Evolutionary conservation across 2,113 vertebrate genomes (phyloP).

Genomic region (Catharus minimus): DNA sequence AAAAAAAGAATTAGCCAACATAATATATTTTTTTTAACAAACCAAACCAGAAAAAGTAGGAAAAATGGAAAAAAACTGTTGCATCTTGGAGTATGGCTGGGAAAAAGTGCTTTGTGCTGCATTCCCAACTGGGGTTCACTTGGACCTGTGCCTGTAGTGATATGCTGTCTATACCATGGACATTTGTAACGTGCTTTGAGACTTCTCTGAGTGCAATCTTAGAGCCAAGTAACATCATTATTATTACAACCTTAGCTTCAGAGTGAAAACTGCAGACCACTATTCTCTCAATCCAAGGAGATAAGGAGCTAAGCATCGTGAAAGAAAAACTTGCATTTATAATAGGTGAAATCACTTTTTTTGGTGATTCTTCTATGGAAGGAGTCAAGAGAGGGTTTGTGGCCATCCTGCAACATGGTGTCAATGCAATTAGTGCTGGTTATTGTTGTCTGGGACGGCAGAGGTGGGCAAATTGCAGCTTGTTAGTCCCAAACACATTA

Average conservation of each 20-base stretch:
- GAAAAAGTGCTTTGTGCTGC: not conserved
- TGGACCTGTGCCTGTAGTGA: not conserved
- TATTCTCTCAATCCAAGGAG: not conserved
- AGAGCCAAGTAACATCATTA: not conserved
- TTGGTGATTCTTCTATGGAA: not conserved
- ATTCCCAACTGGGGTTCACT: not conserved
- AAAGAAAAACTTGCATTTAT: not conserved
- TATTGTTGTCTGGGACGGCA: conserved; percentile 30
- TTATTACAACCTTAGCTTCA: not conserved
- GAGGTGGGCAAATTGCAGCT: conserved; percentile 56
- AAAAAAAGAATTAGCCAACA: not conserved
- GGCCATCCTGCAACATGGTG: not conserved
- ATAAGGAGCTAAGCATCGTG: not conserved
- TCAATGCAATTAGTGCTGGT: conserved; percentile 29
- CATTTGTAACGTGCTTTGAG: not conserved
- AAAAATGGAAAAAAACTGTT: not conserved
- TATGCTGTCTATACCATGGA: not conserved
- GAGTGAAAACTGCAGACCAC: not conserved
- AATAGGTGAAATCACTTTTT: not conserved
- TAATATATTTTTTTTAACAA: not conserved
- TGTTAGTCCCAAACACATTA: conserved; percentile 74
- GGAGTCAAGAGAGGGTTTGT: not conserved
- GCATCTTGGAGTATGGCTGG: not conserved
- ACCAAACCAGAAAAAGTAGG: not conserved
- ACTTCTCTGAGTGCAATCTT: not conserved